Base-by-base conservation (phyloP, 2,797 vertebrate genomes). In the Girardinus metallicus region DNA sequence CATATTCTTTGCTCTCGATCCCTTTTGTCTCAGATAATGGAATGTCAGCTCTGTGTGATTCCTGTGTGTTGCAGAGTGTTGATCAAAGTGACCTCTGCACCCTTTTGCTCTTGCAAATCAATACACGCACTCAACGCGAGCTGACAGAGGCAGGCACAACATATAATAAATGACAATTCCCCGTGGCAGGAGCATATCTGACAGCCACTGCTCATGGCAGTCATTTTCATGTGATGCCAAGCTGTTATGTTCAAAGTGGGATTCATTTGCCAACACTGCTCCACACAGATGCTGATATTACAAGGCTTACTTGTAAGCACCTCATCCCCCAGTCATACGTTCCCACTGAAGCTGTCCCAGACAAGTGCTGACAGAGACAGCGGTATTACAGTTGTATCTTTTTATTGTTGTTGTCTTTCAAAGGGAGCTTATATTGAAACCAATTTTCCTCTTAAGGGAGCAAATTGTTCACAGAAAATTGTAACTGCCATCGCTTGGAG, bases 61-160 rank as follows among this genome's bases (percentile, higher is more conserved):
- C 94, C 93, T 90, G 92, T 90, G 91, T 94, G 96, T 95, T 87
- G 94, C 95, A 90, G 92, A 95, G 95, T 94, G 95, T 94, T 96
- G 96, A 97, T 97, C 96, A 97, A 98, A 98, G 96, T 97, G 96
- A 97, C 97, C 97, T 97, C 96, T 96, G 96, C 76, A 85, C 95
- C 95, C 90, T 93, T 92, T 80, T 71, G 94, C 94, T 96, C 95
- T 95, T 92, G 95, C 96, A 96, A 98, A 98, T 98, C 96, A 97
- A 97, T 97, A 97, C 95, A 79, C 88, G 70, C 91, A 84, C 94
- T 95, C 94, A 89, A 94, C 95, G 87, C 93, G 91, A 94, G 94
- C 96, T 96, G 96, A 97, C 96, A 96, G 95, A 95, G 91, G 94
- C 95, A 91, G 93, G 85, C 94, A 92, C 96, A 97, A 96, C 96